phyloP scores from a whole-genome alignment of 1,140 invertebrate species.

The Leptestheria dahalacensis region DNA sequence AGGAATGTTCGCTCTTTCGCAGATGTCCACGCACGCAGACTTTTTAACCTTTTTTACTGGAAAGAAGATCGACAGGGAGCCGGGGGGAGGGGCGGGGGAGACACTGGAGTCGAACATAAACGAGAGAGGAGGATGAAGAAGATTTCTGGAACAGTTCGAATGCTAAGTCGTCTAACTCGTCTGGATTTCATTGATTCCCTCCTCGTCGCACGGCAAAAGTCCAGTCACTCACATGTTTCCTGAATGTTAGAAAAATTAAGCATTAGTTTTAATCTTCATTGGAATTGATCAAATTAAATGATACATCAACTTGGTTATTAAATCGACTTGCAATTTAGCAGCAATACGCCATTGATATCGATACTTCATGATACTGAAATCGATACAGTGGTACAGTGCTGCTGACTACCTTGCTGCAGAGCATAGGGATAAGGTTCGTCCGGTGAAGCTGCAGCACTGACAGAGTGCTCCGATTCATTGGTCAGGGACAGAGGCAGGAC shows the following conservation, averaged over 20 bases:
- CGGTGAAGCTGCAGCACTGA: slow-evolving; percentile 3
- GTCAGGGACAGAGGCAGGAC: slow-evolving; percentile 2
- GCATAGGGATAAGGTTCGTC: slow-evolving; percentile 7
- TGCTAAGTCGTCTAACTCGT: too few species aligned
- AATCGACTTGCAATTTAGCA: neutral
- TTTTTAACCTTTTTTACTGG: too few species aligned
- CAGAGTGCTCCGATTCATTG: slow-evolving; percentile 1
- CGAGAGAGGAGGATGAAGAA: too few species aligned
- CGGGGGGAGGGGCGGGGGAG: too few species aligned
- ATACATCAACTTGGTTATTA: neutral
- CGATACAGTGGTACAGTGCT: neutral
- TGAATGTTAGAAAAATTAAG: neutral
- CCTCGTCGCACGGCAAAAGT: neutral
- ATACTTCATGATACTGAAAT: too few species aligned
- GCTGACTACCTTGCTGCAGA: neutral
- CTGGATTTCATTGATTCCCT: too few species aligned
- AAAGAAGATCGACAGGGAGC: too few species aligned
- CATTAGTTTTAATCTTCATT: neutral
- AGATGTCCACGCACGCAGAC: too few species aligned
- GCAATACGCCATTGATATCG: neutral
- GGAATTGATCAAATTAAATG: neutral
- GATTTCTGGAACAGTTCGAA: too few species aligned
- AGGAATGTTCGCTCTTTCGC: too few species aligned
- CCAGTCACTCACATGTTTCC: neutral
- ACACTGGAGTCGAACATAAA: too few species aligned